Percentiles rank a stretch among this genome's conserved stretches.
These are phyloP conservation scores for Mesembrinibis cayennensis DNA, from an alignment of 2,113 vertebrate genomes.

Conservation along the genomic window DNA sequence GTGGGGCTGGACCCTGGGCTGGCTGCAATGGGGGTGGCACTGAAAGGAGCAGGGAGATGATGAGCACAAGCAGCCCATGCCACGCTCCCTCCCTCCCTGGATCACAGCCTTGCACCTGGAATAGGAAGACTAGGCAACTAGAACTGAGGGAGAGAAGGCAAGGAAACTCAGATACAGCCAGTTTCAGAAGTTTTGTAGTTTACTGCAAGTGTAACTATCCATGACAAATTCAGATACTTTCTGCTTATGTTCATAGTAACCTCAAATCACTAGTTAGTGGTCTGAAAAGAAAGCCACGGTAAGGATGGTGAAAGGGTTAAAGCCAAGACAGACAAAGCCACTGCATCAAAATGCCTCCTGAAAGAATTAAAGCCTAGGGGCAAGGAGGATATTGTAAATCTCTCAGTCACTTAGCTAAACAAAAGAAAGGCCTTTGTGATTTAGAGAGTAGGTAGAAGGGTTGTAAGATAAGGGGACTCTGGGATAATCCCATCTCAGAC, in stretches of 20 bases:
- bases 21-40: not conserved
- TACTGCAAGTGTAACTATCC: too few relatives aligned
- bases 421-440: too few relatives aligned
- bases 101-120: too few relatives aligned
- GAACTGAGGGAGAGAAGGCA: not conserved
- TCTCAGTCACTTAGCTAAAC: too few relatives aligned
- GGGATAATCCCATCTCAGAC: too few relatives aligned
- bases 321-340: not conserved
- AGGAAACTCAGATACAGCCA: not conserved
- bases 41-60: not conserved
- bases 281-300: not conserved
- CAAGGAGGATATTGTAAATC: too few relatives aligned
- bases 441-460: too few relatives aligned
- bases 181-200: not conserved
- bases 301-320: not conserved
- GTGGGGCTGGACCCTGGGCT: accelerated
- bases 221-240: not conserved
- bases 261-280: not conserved
- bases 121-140: not conserved
- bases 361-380: too few relatives aligned
- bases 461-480: too few relatives aligned
- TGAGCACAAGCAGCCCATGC: not conserved
- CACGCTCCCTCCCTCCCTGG: accelerated
- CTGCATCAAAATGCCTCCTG: not conserved
- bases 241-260: not conserved